Conservation (phyloP, 1,140 invertebrate species). For the Zaprionus kolodkinae region DNA sequence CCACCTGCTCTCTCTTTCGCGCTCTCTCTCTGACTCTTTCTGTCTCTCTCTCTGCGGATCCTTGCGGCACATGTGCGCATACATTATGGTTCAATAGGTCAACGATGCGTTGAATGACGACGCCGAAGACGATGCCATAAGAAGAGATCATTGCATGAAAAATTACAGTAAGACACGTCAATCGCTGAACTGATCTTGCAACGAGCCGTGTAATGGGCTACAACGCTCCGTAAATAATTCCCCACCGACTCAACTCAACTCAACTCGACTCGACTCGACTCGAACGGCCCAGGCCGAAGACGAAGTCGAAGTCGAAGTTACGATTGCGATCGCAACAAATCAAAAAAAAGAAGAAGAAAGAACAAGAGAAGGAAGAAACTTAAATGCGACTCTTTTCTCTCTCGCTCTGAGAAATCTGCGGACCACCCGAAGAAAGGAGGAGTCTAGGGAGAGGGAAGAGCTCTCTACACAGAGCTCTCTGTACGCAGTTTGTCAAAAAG, state of each 20-base stretch:
- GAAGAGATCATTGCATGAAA: slow-evolving; percentile 75
- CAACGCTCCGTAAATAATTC: slow-evolving; percentile 57
- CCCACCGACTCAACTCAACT: slow-evolving; percentile 30
- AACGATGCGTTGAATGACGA: slow-evolving; percentile 80
- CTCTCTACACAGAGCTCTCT: slow-evolving; percentile 25
- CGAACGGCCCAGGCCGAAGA: slow-evolving; percentile 23
- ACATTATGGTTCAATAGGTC: slow-evolving; percentile 82
- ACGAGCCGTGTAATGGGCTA: slow-evolving; percentile 69
- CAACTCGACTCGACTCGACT: background rate
- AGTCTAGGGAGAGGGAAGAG: background rate
- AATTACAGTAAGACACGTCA: slow-evolving; percentile 80
- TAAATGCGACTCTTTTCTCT: slow-evolving; percentile 47
- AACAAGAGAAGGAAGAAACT: slow-evolving; percentile 36
- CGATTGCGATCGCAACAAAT: slow-evolving; percentile 81
- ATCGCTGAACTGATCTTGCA: slow-evolving; percentile 68
- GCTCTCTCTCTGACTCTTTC: slow-evolving; percentile 4
- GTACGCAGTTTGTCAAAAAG: slow-evolving; percentile 82
- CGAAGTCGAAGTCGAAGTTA: slow-evolving; percentile 23
- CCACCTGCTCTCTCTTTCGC: background rate
- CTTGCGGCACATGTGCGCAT: slow-evolving; percentile 73
- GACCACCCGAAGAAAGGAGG: slow-evolving; percentile 38
- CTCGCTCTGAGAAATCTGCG: slow-evolving; percentile 38
- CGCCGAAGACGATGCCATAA: slow-evolving; percentile 49
- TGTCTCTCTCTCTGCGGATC: slow-evolving; percentile 35
- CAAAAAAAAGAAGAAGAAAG: slow-evolving; percentile 36